These are phyloP conservation scores for Euphysa ruthae DNA, from an alignment of 30 jellyfish, hydroid and myxozoan species.

Conservation along the genomic window DNA sequence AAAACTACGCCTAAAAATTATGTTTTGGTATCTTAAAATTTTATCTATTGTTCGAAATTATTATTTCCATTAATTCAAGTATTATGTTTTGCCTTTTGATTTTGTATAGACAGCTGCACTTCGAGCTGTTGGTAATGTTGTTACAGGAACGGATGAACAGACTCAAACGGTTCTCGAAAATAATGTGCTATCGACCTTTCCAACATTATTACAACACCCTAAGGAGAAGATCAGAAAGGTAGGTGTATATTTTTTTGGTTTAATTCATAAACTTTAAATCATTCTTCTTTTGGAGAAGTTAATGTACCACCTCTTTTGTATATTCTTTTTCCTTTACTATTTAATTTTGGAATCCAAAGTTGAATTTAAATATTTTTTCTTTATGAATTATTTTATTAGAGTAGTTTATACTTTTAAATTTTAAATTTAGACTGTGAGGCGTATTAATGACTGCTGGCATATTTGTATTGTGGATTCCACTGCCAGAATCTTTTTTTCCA, in stretches of 20 bases:
- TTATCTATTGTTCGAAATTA: too few relatives aligned
- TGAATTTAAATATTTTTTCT: background rate
- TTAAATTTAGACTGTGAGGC: too few relatives aligned
- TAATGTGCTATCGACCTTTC: slow-evolving; percentile 72
- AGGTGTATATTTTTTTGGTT: background rate
- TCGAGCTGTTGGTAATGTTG: slow-evolving; percentile 97
- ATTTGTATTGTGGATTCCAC: too few relatives aligned
- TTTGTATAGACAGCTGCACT: slow-evolving; percentile 96
- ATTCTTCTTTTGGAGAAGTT: background rate
- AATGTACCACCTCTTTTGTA: too few relatives aligned
- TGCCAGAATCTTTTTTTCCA: too few relatives aligned
- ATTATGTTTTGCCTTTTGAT: too few relatives aligned
- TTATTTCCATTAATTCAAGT: too few relatives aligned
- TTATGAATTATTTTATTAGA: background rate
- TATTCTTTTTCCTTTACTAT: too few relatives aligned
- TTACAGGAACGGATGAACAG: slow-evolving; percentile 98
- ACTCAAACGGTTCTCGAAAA: slow-evolving; percentile 86
- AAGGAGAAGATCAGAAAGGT: slow-evolving; percentile 91
- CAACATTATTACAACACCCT: slow-evolving; percentile 67
- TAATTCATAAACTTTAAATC: background rate
- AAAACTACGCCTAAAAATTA: too few relatives aligned
- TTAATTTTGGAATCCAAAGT: too few relatives aligned
- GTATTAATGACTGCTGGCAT: too few relatives aligned
- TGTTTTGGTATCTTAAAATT: too few relatives aligned
- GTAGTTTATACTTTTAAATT: background rate